A percentile compares a stretch with the other conserved stretches of the same genome.
phyloP scores from a whole-genome alignment of 2,888 invertebrate genomes.

The Dryadula phaetusa region DNA sequence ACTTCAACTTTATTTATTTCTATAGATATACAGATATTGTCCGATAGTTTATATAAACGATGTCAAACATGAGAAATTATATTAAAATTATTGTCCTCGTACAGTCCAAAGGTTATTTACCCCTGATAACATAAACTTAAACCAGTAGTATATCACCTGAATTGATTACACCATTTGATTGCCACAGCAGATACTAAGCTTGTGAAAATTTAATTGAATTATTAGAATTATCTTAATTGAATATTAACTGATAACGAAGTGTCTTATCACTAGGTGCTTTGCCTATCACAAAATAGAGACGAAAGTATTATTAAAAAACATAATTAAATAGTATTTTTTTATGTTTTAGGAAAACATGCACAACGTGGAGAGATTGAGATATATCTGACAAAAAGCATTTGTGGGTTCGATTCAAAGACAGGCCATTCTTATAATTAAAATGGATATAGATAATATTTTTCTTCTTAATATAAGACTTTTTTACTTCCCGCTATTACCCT shows the following conservation, averaged over 20 bases:
- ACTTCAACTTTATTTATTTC: too few species aligned
- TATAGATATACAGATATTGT: too few species aligned
- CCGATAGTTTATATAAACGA: not conserved
- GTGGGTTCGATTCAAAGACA: too few species aligned
- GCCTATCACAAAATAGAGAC: too few species aligned
- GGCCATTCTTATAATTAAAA: too few species aligned
- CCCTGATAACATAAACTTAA: slow-evolving; percentile 3
- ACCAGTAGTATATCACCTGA: slow-evolving; percentile 2
- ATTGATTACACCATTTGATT: slow-evolving; percentile 15
- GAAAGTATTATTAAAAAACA: not conserved
- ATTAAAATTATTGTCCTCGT: not conserved
- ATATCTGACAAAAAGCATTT: too few species aligned
- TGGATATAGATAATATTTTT: too few species aligned
- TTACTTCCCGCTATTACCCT: too few species aligned
- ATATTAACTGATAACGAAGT: not conserved
- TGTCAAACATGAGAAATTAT: not conserved
- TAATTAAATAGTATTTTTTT: not conserved
- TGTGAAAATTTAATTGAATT: not conserved
- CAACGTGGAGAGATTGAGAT: too few species aligned
- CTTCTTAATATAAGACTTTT: too few species aligned
- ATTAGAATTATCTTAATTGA: not conserved
- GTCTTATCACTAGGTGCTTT: not conserved
- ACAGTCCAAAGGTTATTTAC: slow-evolving; percentile 7
- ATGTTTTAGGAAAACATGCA: not conserved
- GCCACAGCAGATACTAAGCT: slow-evolving; percentile 9